These are phyloP conservation scores for Pectinophora gossypiella DNA, from an alignment of 1,140 invertebrate species.

Conservation along the genomic window DNA sequence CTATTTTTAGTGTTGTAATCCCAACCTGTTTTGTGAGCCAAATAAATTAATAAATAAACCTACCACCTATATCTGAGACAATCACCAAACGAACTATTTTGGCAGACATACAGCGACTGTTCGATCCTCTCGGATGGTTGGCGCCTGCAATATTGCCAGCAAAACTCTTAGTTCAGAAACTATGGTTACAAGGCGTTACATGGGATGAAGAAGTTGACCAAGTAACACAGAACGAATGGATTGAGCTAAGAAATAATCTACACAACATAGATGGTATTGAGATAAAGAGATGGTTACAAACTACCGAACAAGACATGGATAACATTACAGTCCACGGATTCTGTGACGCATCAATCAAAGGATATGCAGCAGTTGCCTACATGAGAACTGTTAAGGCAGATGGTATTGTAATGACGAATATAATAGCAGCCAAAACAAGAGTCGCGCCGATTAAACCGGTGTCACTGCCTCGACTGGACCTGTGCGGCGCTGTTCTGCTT, in stretches of 20 bases:
- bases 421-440: conserved; percentile 16
- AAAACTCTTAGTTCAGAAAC: conserved; percentile 44
- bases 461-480: conserved; percentile 37
- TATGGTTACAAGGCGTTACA: conserved; percentile 20
- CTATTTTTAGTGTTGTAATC: too few relatives aligned
- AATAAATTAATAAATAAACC: too few relatives aligned
- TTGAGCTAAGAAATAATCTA: neutral
- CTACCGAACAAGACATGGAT: neutral
- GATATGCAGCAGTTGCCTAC: conserved; percentile 6
- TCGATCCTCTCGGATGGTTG: conserved; percentile 32
- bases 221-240: neutral
- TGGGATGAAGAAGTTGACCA: conserved; percentile 29
- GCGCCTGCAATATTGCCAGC: conserved; percentile 31
- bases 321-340: conserved; percentile 10
- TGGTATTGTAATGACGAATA: conserved; percentile 1
- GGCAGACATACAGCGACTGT: conserved; percentile 28
- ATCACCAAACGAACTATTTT: conserved; percentile 20
- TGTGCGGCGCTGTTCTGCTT: conserved; percentile 30
- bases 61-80: too few relatives aligned
- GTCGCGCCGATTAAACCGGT: conserved; percentile 43
- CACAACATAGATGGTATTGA: neutral
- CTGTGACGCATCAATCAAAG: conserved; percentile 11
- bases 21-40: too few relatives aligned
- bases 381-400: conserved; percentile 9
- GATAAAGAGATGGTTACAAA: neutral